Percentiles rank a stretch among this genome's conserved stretches.
These are phyloP conservation scores for Bombus cullumanus DNA, from an alignment of 1,140 invertebrate genomes.

Conservation along the genomic window DNA sequence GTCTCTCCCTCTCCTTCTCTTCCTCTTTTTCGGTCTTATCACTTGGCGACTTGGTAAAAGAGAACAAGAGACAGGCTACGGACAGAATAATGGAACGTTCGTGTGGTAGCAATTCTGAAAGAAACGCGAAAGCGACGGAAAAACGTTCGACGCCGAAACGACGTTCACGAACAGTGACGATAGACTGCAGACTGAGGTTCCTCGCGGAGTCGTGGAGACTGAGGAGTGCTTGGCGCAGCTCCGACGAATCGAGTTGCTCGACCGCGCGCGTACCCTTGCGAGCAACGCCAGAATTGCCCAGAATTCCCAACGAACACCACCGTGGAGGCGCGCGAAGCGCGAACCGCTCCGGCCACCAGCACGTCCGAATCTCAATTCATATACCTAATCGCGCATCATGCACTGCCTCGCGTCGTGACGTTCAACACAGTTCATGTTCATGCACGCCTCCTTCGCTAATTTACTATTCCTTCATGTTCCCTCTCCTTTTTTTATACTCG, in stretches of 20 bases:
- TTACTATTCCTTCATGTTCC: too few species aligned
- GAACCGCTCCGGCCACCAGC: not conserved
- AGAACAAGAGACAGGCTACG: not conserved
- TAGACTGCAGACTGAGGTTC: constrained; percentile 69
- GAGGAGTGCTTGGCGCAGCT: constrained; percentile 35
- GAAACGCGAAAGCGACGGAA: not conserved
- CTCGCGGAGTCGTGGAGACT: constrained; percentile 37
- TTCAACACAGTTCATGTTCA: not conserved
- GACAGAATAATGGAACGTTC: not conserved
- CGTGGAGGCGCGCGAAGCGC: not conserved
- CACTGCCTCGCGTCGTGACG: not conserved
- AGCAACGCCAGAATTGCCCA: not conserved
- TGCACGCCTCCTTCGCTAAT: too few species aligned
- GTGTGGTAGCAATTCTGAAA: not conserved
- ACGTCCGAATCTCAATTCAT: not conserved
- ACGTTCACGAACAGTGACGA: constrained; percentile 53
- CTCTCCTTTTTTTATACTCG: too few species aligned
- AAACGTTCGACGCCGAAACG: constrained; percentile 36
- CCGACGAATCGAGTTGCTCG: constrained; percentile 41
- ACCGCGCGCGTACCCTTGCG: not conserved
- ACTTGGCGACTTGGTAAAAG: not conserved
- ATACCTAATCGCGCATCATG: constrained; percentile 1
- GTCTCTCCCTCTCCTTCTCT: too few species aligned
- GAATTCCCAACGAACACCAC: constrained; percentile 3
- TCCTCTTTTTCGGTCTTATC: not conserved